Conservation (phyloP, 2,113 vertebrate genomes). For the Oreochromis tanganicae region DNA sequence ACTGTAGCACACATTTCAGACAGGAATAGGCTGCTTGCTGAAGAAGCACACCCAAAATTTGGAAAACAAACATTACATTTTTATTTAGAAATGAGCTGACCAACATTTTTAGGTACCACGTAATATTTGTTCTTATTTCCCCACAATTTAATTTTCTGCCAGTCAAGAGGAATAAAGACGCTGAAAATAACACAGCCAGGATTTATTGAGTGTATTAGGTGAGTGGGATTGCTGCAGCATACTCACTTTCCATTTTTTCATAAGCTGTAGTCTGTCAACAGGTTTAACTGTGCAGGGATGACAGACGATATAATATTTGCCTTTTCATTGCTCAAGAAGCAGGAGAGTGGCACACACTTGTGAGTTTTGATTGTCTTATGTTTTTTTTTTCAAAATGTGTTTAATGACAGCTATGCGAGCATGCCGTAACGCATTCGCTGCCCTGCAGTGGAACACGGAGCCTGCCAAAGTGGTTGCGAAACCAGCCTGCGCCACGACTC, state of each 20-base stretch:
- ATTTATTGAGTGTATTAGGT: not conserved
- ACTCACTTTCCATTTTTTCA: constrained; percentile 19
- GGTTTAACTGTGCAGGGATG: constrained; percentile 6
- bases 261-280: constrained; percentile 31
- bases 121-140: not conserved
- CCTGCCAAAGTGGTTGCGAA: constrained; percentile 75
- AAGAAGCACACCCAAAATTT: constrained; percentile 17
- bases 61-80: constrained; percentile 43
- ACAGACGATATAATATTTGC: constrained; percentile 32
- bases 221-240: not conserved
- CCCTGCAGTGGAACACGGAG: constrained; percentile 59
- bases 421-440: constrained; percentile 70
- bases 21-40: constrained; percentile 7
- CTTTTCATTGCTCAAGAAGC: constrained; percentile 35
- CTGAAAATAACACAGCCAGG: constrained; percentile 1
- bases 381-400: constrained; percentile 48
- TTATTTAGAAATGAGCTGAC: constrained; percentile 8
- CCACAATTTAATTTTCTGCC: not conserved
- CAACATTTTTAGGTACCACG: not conserved
- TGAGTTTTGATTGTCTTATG: constrained; percentile 60
- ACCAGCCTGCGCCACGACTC: constrained; percentile 58
- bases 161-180: constrained; percentile 26
- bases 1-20: constrained; percentile 16
- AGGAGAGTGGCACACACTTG: constrained; percentile 42
- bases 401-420: constrained; percentile 75